Evolutionary conservation across 1,140 invertebrate genomes (phyloP).

Genomic region (Lithobius niger): DNA sequence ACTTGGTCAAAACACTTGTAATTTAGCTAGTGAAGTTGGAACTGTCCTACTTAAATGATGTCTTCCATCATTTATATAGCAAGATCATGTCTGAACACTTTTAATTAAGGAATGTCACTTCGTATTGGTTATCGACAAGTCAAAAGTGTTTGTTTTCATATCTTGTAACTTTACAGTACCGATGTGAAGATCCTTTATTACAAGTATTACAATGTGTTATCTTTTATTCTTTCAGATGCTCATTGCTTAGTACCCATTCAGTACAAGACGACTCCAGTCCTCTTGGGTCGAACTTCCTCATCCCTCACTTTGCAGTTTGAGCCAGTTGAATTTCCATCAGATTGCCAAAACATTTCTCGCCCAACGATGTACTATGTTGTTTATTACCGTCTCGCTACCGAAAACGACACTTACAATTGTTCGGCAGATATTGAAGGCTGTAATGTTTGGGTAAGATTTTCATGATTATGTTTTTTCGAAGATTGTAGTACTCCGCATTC

Average conservation of each 20-base stretch:
- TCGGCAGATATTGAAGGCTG: neutral
- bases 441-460: neutral
- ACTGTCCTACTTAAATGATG: too few species aligned
- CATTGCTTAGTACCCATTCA: conserved; percentile 50
- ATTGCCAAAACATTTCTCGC: conserved; percentile 46
- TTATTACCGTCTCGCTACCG: conserved; percentile 39
- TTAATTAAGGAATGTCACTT: too few species aligned
- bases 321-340: conserved; percentile 34
- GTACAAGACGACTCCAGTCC: conserved; percentile 27
- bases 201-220: neutral
- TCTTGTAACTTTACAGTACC: too few species aligned
- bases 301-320: conserved; percentile 50
- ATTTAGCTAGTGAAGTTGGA: too few species aligned
- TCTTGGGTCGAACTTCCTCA: conserved; percentile 40
- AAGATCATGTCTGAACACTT: too few species aligned
- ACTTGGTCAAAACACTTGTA: too few species aligned
- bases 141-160: too few species aligned
- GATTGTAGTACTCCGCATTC: too few species aligned
- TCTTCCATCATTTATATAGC: too few species aligned
- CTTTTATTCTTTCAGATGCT: conserved; percentile 27
- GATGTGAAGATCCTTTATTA: too few species aligned
- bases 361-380: conserved; percentile 52
- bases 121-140: too few species aligned
- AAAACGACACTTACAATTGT: conserved; percentile 16
- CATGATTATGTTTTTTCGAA: too few species aligned